A percentile compares a stretch with the other conserved stretches of the same genome.
phyloP scores from a whole-genome alignment of 2,113 vertebrate genomes.

The Arothron firmamentum region DNA sequence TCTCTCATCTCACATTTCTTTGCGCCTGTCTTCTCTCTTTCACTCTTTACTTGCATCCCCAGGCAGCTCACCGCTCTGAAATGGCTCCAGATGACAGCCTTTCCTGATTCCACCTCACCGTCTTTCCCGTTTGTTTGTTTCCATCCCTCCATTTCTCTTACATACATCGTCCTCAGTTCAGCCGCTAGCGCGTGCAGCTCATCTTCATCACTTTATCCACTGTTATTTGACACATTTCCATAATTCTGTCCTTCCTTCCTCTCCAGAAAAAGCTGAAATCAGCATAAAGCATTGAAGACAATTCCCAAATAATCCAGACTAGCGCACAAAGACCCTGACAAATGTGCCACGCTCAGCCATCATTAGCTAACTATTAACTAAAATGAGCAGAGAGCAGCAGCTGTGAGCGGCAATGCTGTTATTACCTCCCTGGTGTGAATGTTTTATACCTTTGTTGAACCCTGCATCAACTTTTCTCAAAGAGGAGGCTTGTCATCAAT shows the following conservation, averaged over 20 bases:
- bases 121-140: slow-evolving; percentile 23
- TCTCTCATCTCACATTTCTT: slow-evolving; percentile 42
- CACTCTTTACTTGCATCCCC: slow-evolving; percentile 23
- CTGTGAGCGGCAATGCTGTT: slow-evolving; percentile 47
- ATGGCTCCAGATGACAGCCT: slow-evolving; percentile 21
- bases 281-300: no score
- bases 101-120: slow-evolving; percentile 11
- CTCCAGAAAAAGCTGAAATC: slow-evolving; percentile 12
- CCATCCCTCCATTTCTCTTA: slow-evolving; percentile 3
- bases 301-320: no score
- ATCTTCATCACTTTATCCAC: background rate
- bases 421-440: slow-evolving; percentile 21
- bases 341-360: slow-evolving; percentile 23
- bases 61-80: slow-evolving; percentile 12
- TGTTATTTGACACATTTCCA: background rate
- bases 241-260: slow-evolving; percentile 12
- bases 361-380: slow-evolving; percentile 43
- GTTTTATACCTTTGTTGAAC: slow-evolving; percentile 22
- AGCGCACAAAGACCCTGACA: slow-evolving; percentile 1
- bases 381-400: slow-evolving; percentile 40
- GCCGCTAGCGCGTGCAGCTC: background rate
- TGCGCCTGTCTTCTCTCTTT: slow-evolving; percentile 26
- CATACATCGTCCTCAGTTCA: slow-evolving; percentile 5
- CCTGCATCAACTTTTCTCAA: slow-evolving; percentile 43
- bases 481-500: slow-evolving; percentile 47